Evolutionary conservation across 2,797 vertebrate genomes (phyloP).

Genomic region (Sebastes diploproa): DNA sequence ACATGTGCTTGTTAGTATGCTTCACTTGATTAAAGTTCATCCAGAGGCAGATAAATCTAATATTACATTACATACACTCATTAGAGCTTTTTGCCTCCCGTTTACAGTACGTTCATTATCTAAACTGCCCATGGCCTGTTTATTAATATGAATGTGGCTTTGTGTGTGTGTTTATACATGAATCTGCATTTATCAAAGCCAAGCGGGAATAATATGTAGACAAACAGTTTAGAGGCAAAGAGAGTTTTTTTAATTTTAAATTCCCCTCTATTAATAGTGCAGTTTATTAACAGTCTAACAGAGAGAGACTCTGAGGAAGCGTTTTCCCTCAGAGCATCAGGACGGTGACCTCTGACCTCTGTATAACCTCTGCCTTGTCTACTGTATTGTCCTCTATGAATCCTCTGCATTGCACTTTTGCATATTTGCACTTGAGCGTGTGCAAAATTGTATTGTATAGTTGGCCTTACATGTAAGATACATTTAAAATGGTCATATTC

Average conservation of each 20-base stretch:
- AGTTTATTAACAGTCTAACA: not conserved
- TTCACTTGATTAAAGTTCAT: constrained; percentile 33
- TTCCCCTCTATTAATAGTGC: not conserved
- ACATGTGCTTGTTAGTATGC: constrained; percentile 8
- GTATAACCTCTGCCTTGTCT: not conserved
- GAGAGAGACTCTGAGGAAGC: not conserved
- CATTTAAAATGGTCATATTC: not conserved
- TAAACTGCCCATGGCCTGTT: constrained; percentile 39
- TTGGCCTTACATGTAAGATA: not conserved
- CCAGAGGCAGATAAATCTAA: constrained; percentile 42
- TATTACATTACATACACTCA: constrained; percentile 23
- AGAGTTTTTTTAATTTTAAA: not conserved
- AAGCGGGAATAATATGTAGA: constrained; percentile 11
- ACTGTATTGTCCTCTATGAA: not conserved
- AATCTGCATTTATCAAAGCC: constrained; percentile 10
- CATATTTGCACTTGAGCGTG: not conserved
- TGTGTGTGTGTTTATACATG: constrained; percentile 18
- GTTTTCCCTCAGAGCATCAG: not conserved
- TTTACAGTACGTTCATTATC: constrained; percentile 55
- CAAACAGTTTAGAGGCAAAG: constrained; percentile 9
- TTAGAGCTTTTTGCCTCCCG: constrained; percentile 36
- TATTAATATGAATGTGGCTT: constrained; percentile 24
- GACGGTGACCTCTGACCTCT: not conserved
- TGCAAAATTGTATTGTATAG: not conserved
- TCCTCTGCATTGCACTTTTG: not conserved